A percentile compares a stretch with the other conserved stretches of the same genome.
These are phyloP conservation scores for Agrotis segetum DNA, from an alignment of 2,888 invertebrate genomes.

Conservation along the genomic window DNA sequence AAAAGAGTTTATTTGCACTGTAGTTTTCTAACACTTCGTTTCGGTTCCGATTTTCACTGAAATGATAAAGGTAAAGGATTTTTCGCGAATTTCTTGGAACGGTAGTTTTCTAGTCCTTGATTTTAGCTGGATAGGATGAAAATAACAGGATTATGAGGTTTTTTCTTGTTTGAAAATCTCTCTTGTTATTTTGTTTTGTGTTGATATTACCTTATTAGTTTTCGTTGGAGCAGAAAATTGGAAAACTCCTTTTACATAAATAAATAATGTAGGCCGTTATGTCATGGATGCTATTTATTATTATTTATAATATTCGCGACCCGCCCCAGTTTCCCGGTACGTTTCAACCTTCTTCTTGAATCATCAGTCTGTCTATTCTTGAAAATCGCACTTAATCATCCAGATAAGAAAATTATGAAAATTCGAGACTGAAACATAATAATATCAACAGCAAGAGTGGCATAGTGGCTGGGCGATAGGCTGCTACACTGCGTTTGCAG, in stretches of 20 bases:
- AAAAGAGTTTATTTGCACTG: constrained; percentile 52
- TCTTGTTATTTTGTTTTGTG: constrained; percentile 21
- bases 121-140: constrained; percentile 20
- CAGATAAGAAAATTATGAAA: neutral
- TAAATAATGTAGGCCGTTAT: neutral
- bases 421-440: too few species aligned
- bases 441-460: too few species aligned
- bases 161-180: constrained; percentile 2
- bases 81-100: constrained; percentile 6
- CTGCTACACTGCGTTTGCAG: too few species aligned
- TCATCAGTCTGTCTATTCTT: too few species aligned
- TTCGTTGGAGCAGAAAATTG: constrained; percentile 37
- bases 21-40: constrained; percentile 41
- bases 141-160: constrained; percentile 28
- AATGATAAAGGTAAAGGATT: constrained; percentile 29
- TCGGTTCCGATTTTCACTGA: constrained; percentile 34
- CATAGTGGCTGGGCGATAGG: too few species aligned
- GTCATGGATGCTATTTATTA: neutral
- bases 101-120: constrained; percentile 15
- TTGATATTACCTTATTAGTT: neutral
- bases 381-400: too few species aligned
- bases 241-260: neutral
- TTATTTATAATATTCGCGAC: neutral
- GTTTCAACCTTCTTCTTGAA: too few species aligned
- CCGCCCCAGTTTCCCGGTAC: too few species aligned